These are phyloP conservation scores for Leuciscus waleckii DNA, from an alignment of 2,797 vertebrate species.

Conservation along the genomic window DNA sequence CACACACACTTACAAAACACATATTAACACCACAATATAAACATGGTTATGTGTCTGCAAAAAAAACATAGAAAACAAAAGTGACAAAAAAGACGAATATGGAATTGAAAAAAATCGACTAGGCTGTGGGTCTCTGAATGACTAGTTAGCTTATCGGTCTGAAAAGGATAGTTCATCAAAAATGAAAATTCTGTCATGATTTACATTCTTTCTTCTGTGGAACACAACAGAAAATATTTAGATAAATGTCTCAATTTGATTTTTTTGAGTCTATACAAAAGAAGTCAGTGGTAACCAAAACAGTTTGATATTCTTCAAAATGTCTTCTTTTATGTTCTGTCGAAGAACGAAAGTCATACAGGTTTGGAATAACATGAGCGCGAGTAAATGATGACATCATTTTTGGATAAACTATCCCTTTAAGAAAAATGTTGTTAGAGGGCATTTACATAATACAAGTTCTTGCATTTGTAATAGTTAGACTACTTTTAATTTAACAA, in stretches of 20 bases:
- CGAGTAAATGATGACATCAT: background rate
- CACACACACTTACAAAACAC: conserved; percentile 83
- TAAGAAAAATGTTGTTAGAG: background rate
- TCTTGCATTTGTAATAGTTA: conserved; percentile 16
- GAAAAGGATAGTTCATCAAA: background rate
- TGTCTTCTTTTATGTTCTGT: background rate
- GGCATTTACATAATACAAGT: conserved; percentile 4
- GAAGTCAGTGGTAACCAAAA: background rate
- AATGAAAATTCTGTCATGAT: background rate
- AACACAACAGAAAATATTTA: background rate
- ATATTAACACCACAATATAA: conserved; percentile 78
- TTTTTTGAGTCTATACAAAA: background rate
- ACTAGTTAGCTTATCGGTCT: background rate
- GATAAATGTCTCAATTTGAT: background rate
- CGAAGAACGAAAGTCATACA: background rate
- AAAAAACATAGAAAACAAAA: conserved; percentile 40
- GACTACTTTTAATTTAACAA: conserved; percentile 3
- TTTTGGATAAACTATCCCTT: background rate
- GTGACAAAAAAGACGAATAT: background rate
- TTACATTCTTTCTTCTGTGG: background rate
- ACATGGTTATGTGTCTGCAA: conserved; percentile 30
- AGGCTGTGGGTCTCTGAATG: background rate
- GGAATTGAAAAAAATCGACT: background rate
- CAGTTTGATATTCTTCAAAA: background rate
- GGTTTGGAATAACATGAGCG: background rate